Evolutionary conservation across 2,888 invertebrate genomes (phyloP).

Genomic region (Callyntrura sp.): DNA sequence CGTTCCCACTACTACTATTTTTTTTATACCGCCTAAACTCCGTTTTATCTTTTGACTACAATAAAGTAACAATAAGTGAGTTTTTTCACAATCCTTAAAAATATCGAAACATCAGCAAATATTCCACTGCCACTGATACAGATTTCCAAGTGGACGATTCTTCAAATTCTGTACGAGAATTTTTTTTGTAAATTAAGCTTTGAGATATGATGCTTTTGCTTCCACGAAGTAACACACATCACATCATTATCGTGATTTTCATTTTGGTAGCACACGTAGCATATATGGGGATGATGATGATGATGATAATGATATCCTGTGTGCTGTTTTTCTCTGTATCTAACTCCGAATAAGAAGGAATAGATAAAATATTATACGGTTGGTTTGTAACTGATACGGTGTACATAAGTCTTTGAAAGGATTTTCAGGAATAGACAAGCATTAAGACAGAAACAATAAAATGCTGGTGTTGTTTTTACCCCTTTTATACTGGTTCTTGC

Average conservation of each 20-base stretch:
- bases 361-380: not conserved
- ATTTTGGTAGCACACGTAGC: not conserved
- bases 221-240: slow-evolving; percentile 20
- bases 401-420: slow-evolving; percentile 29
- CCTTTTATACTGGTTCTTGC: slow-evolving; percentile 11
- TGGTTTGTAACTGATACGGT: slow-evolving; percentile 13
- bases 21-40: not conserved
- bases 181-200: slow-evolving; percentile 40
- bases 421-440: slow-evolving; percentile 16
- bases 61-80: not conserved
- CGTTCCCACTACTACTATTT: too few species aligned
- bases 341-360: not conserved
- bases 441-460: slow-evolving; percentile 44
- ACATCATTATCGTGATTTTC: not conserved
- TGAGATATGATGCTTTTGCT: not conserved
- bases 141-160: slow-evolving; percentile 54
- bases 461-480: slow-evolving; percentile 13
- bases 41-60: not conserved
- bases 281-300: too few species aligned
- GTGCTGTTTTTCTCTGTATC: not conserved
- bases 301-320: slow-evolving; percentile 8
- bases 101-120: slow-evolving; percentile 57
- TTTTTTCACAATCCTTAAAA: slow-evolving; percentile 49
- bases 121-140: not conserved
- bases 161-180: slow-evolving; percentile 17